Evolutionary conservation across 2,888 invertebrate genomes (phyloP).

Genomic region (Hypolimnas misippus): DNA sequence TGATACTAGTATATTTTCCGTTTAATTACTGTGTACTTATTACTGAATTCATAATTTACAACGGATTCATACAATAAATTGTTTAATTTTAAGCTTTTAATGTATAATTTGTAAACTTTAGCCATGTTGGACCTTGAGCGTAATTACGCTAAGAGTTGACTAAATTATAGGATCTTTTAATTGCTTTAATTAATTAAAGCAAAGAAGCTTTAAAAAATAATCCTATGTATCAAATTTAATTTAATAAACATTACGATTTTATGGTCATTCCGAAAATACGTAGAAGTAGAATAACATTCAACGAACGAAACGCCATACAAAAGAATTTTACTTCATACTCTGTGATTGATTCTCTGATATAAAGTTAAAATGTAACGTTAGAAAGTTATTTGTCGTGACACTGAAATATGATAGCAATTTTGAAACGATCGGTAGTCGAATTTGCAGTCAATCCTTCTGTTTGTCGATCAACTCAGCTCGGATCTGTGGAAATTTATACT

Average conservation of each 20-base stretch:
- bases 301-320: background rate
- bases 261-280: background rate
- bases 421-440: slow-evolving; percentile 56
- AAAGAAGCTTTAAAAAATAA: too few species aligned
- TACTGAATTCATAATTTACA: too few species aligned
- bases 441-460: slow-evolving; percentile 68
- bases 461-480: slow-evolving; percentile 67
- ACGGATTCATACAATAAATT: too few species aligned
- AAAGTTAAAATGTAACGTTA: slow-evolving; percentile 60
- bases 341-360: slow-evolving; percentile 36
- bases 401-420: slow-evolving; percentile 78
- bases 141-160: too few species aligned
- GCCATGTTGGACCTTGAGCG: too few species aligned
- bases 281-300: slow-evolving; percentile 2
- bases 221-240: too few species aligned
- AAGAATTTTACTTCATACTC: slow-evolving; percentile 19
- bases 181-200: too few species aligned
- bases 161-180: too few species aligned
- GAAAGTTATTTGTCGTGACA: slow-evolving; percentile 73
- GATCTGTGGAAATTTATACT: slow-evolving; percentile 67
- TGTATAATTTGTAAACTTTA: too few species aligned
- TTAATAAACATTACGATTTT: background rate
- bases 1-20: too few species aligned
- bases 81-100: too few species aligned
- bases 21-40: too few species aligned